Percentiles rank a stretch among this genome's conserved stretches.
Evolutionary conservation across 2,888 invertebrate species (phyloP).

Genomic region (Plagodis pulveraria): DNA sequence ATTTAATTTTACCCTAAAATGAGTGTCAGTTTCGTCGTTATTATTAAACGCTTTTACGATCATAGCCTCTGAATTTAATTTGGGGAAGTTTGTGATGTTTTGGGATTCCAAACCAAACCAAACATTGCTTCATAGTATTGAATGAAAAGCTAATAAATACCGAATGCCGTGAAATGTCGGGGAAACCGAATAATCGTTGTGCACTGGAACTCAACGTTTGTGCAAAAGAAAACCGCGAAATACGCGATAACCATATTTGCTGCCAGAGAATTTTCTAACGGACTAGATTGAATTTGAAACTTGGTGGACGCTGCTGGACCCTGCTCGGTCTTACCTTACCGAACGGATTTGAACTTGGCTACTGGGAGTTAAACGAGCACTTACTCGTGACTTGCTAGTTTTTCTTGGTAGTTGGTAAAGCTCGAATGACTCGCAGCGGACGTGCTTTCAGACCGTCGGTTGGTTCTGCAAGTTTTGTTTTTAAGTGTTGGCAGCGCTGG

Average conservation of each 20-base stretch:
- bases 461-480: constrained; percentile 29
- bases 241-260: constrained; percentile 37
- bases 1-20: constrained; percentile 28
- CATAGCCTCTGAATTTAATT: constrained; percentile 21
- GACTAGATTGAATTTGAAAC: constrained; percentile 51
- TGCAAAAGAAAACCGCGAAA: constrained; percentile 19
- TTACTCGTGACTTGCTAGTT: constrained; percentile 26
- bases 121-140: constrained; percentile 3
- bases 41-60: constrained; percentile 23
- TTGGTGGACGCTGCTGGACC: constrained; percentile 33
- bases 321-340: constrained; percentile 25
- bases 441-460: constrained; percentile 21
- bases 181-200: constrained; percentile 20
- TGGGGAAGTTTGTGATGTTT: constrained; percentile 1
- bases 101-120: constrained; percentile 1
- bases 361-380: constrained; percentile 40
- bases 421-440: constrained; percentile 18
- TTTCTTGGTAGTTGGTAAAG: constrained; percentile 23
- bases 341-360: constrained; percentile 14
- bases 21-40: constrained; percentile 26
- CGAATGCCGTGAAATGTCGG: constrained; percentile 5
- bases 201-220: constrained; percentile 12
- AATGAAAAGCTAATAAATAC: constrained; percentile 9
- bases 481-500: constrained; percentile 17
- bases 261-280: constrained; percentile 40